phyloP scores from a whole-genome alignment of 1,140 invertebrate genomes.

The Mercenaria mercenaria region DNA sequence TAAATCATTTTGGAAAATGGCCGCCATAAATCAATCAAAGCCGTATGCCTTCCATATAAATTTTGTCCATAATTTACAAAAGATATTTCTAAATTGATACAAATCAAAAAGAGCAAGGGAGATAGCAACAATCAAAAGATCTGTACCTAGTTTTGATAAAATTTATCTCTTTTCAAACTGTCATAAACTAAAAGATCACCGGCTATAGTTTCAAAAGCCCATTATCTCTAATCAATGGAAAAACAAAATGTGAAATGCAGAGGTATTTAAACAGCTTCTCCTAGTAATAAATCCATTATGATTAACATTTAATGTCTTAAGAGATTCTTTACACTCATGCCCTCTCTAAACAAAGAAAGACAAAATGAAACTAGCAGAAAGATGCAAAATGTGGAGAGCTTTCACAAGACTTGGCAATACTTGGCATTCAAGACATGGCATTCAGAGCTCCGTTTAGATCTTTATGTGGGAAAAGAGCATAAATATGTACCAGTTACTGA shows the following conservation, averaged over 20 bases:
- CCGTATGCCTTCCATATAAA: constrained; percentile 9
- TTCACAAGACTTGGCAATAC: no score
- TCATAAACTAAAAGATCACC: background rate
- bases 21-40: constrained; percentile 37
- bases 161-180: background rate
- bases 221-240: background rate
- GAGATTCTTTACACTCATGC: no score
- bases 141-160: background rate
- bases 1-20: constrained; percentile 29
- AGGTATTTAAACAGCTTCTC: background rate
- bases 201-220: constrained; percentile 22
- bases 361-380: no score
- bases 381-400: no score
- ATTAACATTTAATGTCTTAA: background rate
- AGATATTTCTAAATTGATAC: background rate
- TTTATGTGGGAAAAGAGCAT: no score
- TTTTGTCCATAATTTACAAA: background rate
- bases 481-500: no score
- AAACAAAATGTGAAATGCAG: background rate
- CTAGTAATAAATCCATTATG: background rate
- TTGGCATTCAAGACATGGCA: no score
- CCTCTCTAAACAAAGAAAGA: no score
- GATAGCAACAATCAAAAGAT: background rate
- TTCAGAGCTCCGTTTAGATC: no score
- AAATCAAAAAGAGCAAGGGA: background rate